Evolutionary conservation across 2,888 invertebrate species (phyloP).

Genomic region (Lathronympha strigana): DNA sequence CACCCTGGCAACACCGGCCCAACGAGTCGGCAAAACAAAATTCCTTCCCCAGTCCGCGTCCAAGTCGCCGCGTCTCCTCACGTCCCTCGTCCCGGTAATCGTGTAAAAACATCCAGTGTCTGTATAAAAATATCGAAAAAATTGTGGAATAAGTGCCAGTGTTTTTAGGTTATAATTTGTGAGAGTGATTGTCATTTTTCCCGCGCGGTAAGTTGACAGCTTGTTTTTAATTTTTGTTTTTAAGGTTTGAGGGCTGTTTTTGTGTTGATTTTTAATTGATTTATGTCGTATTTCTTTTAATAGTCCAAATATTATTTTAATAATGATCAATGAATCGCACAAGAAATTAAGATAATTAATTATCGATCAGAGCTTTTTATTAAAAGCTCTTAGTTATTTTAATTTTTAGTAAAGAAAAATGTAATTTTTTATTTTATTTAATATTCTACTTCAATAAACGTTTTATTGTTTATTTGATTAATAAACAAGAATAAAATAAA

Average conservation of each 20-base stretch:
- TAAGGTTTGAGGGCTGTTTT: slow-evolving; percentile 9
- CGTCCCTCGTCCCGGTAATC: slow-evolving; percentile 12
- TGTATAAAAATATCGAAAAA: slow-evolving; percentile 24
- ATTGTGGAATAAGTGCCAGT: slow-evolving; percentile 36
- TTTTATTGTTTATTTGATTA: too few relatives aligned
- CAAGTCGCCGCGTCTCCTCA: slow-evolving; percentile 34
- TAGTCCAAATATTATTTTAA: background rate
- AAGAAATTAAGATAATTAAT: background rate
- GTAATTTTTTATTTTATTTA: too few relatives aligned
- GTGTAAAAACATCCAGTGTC: slow-evolving; percentile 28
- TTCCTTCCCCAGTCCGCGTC: slow-evolving; percentile 54
- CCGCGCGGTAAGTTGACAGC: slow-evolving; percentile 40
- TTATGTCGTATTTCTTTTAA: background rate
- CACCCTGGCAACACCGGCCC: slow-evolving; percentile 46
- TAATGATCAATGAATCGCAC: background rate
- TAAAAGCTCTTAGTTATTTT: background rate
- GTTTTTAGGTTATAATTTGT: slow-evolving; percentile 33
- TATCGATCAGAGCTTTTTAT: background rate
- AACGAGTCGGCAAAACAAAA: slow-evolving; percentile 52
- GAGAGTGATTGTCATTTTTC: slow-evolving; percentile 37
- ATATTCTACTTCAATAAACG: too few relatives aligned
- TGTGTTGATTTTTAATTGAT: background rate
- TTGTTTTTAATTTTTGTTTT: slow-evolving; percentile 25
- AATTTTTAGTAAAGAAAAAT: background rate
- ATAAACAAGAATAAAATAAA: too few relatives aligned